Evolutionary conservation across 2,113 vertebrate genomes (phyloP), one percentile per base, ranked within the genome.

Genomic region (Hyperopisus bebe): DNA sequence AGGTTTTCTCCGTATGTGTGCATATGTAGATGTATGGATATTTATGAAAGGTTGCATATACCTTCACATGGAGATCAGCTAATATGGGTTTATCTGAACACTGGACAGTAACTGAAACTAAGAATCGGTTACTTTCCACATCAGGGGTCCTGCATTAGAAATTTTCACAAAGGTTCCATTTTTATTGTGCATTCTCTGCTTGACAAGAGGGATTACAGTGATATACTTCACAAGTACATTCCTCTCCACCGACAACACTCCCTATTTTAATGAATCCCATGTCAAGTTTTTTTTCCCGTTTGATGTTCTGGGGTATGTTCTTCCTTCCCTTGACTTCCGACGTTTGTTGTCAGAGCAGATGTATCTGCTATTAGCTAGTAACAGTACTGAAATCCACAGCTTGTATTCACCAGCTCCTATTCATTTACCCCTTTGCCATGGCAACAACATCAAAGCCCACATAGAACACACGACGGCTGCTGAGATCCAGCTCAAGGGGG

Each of bases 401-500:
- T 17, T 62, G 53, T 66, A 48, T 44, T 53, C 48, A 35, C 31
- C 47, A 47, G 51, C 50, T 31, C 15, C 80, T 84, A 39, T 85
- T 89, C 48, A 35, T 89, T 86, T 85, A 66, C 39, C 44, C n/a
- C 44, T 89, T 89, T 62, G 70, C 89, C 89, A 89, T 89, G 83
- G 83, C 89, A 89, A 89, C 89, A 89, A 46, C 53, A 89, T 47
- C 42, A 85, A 86, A 89, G 89, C 39, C 51, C 62, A 42, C 55
- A 13, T 70, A 8, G 3, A 84, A 24, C 74, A 46, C 82, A 39
- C 39, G 42, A 89, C 70, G 51, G 51, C 82, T 31, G 77, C 51
- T 58, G 80, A 58, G 51, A 74, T 35, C 39, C 8, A 62, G 24
- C 39, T 47, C 53, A 42, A 3, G 44, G 80, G n/a, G 11, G 35